These are phyloP conservation scores for Poeciliopsis turneri DNA, from an alignment of 2,797 vertebrate species.

Conservation along the genomic window DNA sequence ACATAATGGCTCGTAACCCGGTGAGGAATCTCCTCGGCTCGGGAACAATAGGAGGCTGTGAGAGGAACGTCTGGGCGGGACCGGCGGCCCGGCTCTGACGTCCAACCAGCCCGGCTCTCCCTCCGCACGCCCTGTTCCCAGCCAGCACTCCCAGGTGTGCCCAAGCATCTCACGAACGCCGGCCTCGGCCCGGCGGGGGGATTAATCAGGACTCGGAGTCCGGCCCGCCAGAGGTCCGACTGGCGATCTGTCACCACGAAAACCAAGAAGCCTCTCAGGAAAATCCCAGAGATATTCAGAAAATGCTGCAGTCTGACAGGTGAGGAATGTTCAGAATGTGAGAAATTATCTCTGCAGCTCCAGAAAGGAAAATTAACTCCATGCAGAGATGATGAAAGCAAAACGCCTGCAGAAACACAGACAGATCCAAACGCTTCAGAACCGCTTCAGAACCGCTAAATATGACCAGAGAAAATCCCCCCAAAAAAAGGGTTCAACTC, in stretches of 20 bases:
- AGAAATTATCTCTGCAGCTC: conserved; percentile 43
- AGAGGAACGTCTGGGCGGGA: conserved; percentile 62
- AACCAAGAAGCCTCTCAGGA: conserved; percentile 45
- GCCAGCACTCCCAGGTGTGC: conserved; percentile 34
- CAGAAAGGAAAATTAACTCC: conserved; percentile 13
- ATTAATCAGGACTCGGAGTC: too few relatives aligned
- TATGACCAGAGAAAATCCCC: too few relatives aligned
- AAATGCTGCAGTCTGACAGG: conserved; percentile 56
- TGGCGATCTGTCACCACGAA: conserved; percentile 60
- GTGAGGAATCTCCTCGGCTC: conserved; percentile 75
- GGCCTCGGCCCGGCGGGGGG: conserved; percentile 8
- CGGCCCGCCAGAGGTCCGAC: conserved; percentile 39
- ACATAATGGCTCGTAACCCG: conserved; percentile 78
- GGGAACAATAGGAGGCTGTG: conserved; percentile 74
- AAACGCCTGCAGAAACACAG: not conserved
- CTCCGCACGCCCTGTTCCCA: conserved; percentile 65
- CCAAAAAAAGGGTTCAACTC: too few relatives aligned
- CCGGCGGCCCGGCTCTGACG: conserved; percentile 59
- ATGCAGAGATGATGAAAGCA: conserved; percentile 13
- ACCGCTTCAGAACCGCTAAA: too few relatives aligned
- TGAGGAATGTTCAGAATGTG: conserved; percentile 62
- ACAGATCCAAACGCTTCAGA: too few relatives aligned
- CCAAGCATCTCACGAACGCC: conserved; percentile 52
- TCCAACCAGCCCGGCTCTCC: conserved; percentile 54
- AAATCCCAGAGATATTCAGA: conserved; percentile 54